phyloP scores from a whole-genome alignment of 2,888 invertebrate genomes.

The Liodrosophila aerea region DNA sequence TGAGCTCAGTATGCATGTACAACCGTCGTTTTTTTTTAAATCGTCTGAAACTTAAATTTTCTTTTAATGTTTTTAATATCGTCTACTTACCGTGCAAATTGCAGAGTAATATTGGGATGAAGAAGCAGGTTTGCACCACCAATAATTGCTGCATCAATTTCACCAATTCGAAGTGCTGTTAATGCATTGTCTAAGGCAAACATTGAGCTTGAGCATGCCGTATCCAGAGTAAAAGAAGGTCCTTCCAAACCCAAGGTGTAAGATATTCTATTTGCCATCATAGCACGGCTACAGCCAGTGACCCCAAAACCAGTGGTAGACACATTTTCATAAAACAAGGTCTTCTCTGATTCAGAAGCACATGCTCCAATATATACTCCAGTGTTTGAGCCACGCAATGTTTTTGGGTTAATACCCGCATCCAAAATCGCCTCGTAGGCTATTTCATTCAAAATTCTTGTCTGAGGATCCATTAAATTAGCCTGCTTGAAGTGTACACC shows the following conservation, averaged over 20 bases:
- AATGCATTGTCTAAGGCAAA: constrained; percentile 93
- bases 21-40: too few species aligned
- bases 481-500: constrained; percentile 90
- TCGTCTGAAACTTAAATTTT: too few species aligned
- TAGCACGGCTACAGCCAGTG: constrained; percentile 92
- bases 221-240: constrained; percentile 94
- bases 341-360: constrained; percentile 88
- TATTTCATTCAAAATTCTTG: constrained; percentile 89
- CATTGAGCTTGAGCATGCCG: constrained; percentile 97
- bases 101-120: constrained; percentile 93
- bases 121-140: constrained; percentile 93
- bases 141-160: constrained; percentile 94
- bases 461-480: constrained; percentile 90
- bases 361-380: constrained; percentile 90
- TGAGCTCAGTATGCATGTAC: too few species aligned
- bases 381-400: constrained; percentile 86
- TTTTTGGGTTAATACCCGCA: constrained; percentile 87
- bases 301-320: constrained; percentile 84
- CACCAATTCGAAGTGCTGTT: constrained; percentile 88
- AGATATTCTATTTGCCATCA: constrained; percentile 95
- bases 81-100: constrained; percentile 90
- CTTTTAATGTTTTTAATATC: too few species aligned
- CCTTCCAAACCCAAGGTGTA: constrained; percentile 94
- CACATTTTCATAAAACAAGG: constrained; percentile 87
- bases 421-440: constrained; percentile 91